Conservation (phyloP, 2,113 vertebrate species). For the Eretmodus cyanostictus region DNA sequence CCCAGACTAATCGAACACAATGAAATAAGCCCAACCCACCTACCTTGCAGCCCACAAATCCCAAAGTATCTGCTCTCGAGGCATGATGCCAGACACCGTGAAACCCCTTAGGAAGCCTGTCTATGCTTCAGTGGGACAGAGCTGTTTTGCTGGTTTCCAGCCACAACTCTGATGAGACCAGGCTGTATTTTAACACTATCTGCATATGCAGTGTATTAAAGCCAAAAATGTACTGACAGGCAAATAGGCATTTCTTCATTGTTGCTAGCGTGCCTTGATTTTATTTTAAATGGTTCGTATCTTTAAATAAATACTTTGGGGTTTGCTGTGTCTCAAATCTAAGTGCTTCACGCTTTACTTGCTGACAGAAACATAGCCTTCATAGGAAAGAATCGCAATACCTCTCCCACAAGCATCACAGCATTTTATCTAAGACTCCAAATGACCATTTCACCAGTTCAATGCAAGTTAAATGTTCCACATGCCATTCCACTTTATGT, state of each 20-base stretch:
- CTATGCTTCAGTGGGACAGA: neutral
- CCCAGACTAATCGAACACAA: neutral
- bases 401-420: neutral
- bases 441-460: neutral
- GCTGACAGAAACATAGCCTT: neutral
- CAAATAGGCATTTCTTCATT: neutral
- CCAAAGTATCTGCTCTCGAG: neutral
- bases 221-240: neutral
- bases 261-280: neutral
- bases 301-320: neutral
- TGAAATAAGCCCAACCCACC: neutral
- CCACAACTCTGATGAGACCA: neutral
- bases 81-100: neutral
- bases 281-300: neutral
- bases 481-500: neutral
- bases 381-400: neutral
- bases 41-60: neutral
- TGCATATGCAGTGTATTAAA: neutral
- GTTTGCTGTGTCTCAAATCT: neutral
- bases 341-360: neutral
- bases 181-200: neutral
- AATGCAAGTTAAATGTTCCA: accelerated
- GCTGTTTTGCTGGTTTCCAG: neutral
- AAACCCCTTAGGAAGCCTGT: neutral
- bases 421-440: neutral